Evolutionary conservation across 2,797 vertebrate species (phyloP).

Genomic region (Chelidonichthys spinosus): DNA sequence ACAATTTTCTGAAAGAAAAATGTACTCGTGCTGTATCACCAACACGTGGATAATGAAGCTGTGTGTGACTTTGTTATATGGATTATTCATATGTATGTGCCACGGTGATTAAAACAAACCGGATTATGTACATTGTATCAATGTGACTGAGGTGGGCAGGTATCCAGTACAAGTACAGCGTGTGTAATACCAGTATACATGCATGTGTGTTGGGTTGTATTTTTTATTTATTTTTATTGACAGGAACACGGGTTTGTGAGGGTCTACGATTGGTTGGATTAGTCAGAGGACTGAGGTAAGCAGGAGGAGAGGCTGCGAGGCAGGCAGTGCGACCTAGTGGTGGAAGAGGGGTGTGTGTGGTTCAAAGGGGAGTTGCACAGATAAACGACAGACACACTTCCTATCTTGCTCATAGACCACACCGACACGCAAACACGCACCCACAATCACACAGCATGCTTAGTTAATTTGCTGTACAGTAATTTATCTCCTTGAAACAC

Average conservation of each 20-base stretch:
- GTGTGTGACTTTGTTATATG: conserved; percentile 72
- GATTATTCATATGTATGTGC: conserved; percentile 78
- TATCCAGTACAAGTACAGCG: conserved; percentile 41
- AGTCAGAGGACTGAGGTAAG: conserved; percentile 42
- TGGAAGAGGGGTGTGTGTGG: conserved; percentile 64
- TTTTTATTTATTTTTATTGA: conserved; percentile 41
- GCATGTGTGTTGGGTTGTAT: conserved; percentile 58
- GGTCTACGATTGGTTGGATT: conserved; percentile 66
- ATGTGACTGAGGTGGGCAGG: conserved; percentile 62
- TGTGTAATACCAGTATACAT: conserved; percentile 49
- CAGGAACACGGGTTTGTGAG: conserved; percentile 63
- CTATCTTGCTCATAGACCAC: conserved; percentile 33
- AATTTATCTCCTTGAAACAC: conserved; percentile 74
- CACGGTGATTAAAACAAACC: conserved; percentile 71
- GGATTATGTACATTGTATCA: conserved; percentile 76
- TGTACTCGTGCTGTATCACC: conserved; percentile 23
- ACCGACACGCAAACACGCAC: conserved; percentile 17
- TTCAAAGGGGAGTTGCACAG: conserved; percentile 41
- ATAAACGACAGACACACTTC: conserved; percentile 32
- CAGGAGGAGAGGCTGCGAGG: conserved; percentile 64
- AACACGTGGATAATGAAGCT: conserved; percentile 64
- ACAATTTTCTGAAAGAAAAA: conserved; percentile 43
- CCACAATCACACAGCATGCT: conserved; percentile 34
- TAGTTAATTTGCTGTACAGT: conserved; percentile 47
- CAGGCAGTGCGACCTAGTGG: conserved; percentile 86